Evolutionary conservation across 2,888 invertebrate species (phyloP).

Genomic region (Drosophila austrosaltans): DNA sequence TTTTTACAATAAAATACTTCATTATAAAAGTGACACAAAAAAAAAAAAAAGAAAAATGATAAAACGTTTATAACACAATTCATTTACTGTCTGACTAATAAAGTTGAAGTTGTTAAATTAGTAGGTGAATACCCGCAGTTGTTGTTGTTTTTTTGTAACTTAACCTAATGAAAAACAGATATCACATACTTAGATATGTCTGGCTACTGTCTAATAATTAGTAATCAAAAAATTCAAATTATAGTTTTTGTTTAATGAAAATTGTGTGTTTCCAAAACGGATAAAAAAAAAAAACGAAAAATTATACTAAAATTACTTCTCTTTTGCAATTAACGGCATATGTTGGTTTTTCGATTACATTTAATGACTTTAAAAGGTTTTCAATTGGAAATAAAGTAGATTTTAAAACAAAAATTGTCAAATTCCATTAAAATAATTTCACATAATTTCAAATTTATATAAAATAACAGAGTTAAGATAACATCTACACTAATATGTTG

Average conservation of each 20-base stretch:
- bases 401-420: background rate
- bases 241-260: too few species aligned
- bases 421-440: constrained; percentile 3
- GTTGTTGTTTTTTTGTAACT: background rate
- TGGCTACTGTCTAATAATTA: too few species aligned
- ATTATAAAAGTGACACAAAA: background rate
- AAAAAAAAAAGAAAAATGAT: background rate
- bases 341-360: background rate
- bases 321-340: background rate
- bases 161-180: too few species aligned
- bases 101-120: background rate
- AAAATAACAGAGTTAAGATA: too few species aligned
- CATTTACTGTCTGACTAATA: background rate
- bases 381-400: background rate
- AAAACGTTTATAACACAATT: constrained; percentile 1
- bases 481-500: too few species aligned
- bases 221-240: too few species aligned
- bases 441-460: background rate
- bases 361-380: background rate
- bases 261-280: too few species aligned
- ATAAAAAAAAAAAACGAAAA: too few species aligned
- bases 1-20: constrained; percentile 9
- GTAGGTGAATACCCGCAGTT: background rate
- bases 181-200: too few species aligned
- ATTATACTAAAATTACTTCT: background rate